phyloP scores from a whole-genome alignment of 30 jellyfish, hydroid and myxozoan species.

The Pelagia noctiluca region DNA sequence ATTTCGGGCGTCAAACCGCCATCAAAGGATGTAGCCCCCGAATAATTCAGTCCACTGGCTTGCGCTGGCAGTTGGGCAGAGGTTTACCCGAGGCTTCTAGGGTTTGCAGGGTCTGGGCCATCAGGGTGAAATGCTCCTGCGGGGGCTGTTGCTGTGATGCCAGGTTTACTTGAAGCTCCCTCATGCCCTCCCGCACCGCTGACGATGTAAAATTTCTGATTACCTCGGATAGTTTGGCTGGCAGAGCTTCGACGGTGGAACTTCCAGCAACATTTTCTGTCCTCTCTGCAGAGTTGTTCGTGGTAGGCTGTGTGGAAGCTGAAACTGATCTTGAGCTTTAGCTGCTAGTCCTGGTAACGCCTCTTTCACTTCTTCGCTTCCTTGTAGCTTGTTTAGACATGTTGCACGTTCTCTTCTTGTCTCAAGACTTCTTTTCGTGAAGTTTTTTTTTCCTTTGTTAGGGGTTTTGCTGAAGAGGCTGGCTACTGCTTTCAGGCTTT shows the following conservation, averaged over 20 bases:
- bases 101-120: background rate
- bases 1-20: constrained; percentile 43
- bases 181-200: background rate
- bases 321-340: background rate
- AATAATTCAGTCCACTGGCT: background rate
- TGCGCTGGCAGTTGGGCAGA: too few relatives aligned
- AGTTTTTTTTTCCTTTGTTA: too few relatives aligned
- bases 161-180: background rate
- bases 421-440: too few relatives aligned
- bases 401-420: too few relatives aligned
- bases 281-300: background rate
- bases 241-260: too few relatives aligned
- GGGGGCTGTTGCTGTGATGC: background rate
- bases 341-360: background rate
- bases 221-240: too few relatives aligned
- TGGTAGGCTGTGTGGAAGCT: background rate
- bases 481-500: too few relatives aligned
- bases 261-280: background rate
- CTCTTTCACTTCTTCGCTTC: background rate
- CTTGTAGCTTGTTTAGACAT: too few relatives aligned
- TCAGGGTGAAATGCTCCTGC: background rate
- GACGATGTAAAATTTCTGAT: background rate
- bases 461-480: too few relatives aligned
- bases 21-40: background rate
- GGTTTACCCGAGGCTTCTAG: background rate